Evolutionary conservation across 2,888 invertebrate species (phyloP), one percentile per base, ranked within the genome.

Genomic region (Erpobdella octoculata): DNA sequence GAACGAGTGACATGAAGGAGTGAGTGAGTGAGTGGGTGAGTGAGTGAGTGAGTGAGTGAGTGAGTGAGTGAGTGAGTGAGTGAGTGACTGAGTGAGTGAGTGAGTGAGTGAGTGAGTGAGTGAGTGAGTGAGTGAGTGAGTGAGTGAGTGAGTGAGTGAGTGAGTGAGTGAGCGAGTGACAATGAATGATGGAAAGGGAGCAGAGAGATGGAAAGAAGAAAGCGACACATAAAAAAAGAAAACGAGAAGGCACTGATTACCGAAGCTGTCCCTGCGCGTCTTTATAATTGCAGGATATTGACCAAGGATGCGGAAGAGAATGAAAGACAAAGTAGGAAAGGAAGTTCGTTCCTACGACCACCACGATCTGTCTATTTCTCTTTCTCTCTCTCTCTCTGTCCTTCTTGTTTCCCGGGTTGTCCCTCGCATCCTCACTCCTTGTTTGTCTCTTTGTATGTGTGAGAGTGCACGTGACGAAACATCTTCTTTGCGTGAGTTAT

Each of bases 241-340:
- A 53, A 21, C n/a, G 53, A 53, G 53, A 53, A 53, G 12, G 28
- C 53, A n/a, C 53, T 53, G 53, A 53, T 53, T 53, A 53, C 53
- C 53, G 28, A 28, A 25, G 53, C 53, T 53, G 53, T 25, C 53
- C 53, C 21, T 28, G 53, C n/a, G n/a, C n/a, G n/a, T n/a, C n/a
- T n/a, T n/a, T n/a, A n/a, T 18, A 53, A 53, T 53, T 53, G 53
- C 53, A 53, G 53, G 53, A 53, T 53, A 53, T 53, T 53, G 53
- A n/a, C n/a, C n/a, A n/a, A 25, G 53, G 28, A 53, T 53, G 53
- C 21, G 21, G 53, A 28, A 53, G 28, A 53, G 28, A 28, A 53
- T 53, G 53, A 53, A 53, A 28, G 53, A 48, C 5, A 48, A 3
- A 48, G 25, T 48, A 3, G 18, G 5, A 5, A 48, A 48, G 48